Conservation (phyloP, 2,797 vertebrate species). For the Sarcoramphus papa region DNA sequence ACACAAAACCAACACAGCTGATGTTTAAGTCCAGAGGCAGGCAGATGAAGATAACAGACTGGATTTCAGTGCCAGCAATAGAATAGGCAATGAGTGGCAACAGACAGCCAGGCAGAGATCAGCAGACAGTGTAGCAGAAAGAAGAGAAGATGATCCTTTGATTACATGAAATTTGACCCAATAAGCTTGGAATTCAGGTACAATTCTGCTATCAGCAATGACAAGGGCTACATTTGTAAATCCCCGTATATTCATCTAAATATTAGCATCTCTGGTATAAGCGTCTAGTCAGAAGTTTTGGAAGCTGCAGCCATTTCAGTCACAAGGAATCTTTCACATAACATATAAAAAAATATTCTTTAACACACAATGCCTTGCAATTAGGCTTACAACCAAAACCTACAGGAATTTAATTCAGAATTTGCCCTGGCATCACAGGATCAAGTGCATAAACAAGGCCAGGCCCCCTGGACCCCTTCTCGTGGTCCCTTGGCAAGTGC, state of each 20-base stretch:
- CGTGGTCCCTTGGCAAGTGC: neutral
- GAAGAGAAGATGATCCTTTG: neutral
- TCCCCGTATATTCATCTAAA: neutral
- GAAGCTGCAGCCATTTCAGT: neutral
- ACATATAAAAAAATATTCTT: neutral
- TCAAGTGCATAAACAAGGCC: neutral
- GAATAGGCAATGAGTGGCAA: neutral
- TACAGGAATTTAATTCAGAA: neutral
- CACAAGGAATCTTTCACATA: neutral
- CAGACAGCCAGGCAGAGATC: neutral
- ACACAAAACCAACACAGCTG: no score
- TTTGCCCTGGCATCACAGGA: neutral
- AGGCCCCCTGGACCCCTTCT: neutral
- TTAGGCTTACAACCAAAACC: neutral
- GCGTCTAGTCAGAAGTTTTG: neutral
- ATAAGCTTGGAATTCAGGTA: neutral
- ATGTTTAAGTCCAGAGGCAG: neutral
- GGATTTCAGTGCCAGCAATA: neutral
- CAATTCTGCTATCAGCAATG: neutral
- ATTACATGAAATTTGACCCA: neutral
- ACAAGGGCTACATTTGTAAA: neutral
- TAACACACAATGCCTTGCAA: neutral
- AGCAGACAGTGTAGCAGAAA: neutral
- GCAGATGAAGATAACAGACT: neutral
- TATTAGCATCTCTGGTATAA: neutral